Base-by-base conservation (phyloP, 2,797 vertebrate species). In the Oreochromis mossambicus region DNA sequence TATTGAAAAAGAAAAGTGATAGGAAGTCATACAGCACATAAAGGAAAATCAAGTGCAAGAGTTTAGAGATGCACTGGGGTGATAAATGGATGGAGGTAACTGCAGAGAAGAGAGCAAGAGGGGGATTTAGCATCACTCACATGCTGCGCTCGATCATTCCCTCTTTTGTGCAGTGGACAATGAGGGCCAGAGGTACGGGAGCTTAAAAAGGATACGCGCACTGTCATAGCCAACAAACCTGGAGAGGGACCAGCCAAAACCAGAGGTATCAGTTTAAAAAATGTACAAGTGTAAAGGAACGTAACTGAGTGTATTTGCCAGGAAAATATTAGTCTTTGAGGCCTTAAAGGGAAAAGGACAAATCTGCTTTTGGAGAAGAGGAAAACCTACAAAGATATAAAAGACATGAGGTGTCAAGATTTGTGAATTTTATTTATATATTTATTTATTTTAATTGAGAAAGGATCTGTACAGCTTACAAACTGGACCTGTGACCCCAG, bases 131-230 rank as follows among this genome's bases (percentile, higher is more conserved):
- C 90, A 82, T 88, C 86, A 85, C 95, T 94, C 95, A 94, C 95
- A 96, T 95, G 94, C 83, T 93, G 93, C 90, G 36, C 96, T 96
- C 89, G 95, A 97, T 96, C 92, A 94, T 96, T 96, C 95, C 88
- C 92, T 91, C 95, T 88, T 96, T 97, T 97, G 96, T 97, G 85
- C 82, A 24, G 5, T 15, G 89, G 92, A 97, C 96, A 97, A 96
- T 95, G 95, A 87, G 81, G 38, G 91, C 70, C 83, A 81, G 89
- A 91, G 78, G 89, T 84, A 4, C 80, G 81, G 93, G 68, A 86
- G 94, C 86, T 96, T 96, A 95, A 96, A 96, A 96, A 94, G 91
- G 90, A 94, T 83, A 88, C 82, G 87, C 84, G 80, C 86, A 73
- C 77, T 6, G 84, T 79, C 78, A 58, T 51, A 54, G 87, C 80